Evolutionary conservation across 2,888 invertebrate genomes (phyloP).

Genomic region (Ichneumoninae sp.): DNA sequence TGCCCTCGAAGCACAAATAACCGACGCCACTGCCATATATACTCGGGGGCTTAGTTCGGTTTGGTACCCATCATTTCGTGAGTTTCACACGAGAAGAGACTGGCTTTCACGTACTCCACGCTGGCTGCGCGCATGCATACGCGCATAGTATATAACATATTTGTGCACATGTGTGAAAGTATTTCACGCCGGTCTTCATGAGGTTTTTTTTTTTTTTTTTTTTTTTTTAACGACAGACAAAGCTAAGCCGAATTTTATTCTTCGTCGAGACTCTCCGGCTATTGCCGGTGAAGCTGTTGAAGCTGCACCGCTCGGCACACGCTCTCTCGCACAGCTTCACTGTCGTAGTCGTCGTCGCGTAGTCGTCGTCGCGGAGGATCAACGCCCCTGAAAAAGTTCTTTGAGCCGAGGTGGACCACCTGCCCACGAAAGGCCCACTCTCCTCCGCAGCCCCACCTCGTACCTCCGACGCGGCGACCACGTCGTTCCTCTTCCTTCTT

Average conservation of each 20-base stretch:
- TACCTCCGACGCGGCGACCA: constrained; percentile 51
- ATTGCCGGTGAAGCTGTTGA: constrained; percentile 44
- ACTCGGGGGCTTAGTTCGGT: constrained; percentile 40
- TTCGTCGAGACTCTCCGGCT: constrained; percentile 60
- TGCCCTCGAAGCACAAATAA: constrained; percentile 71
- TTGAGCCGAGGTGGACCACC: constrained; percentile 82
- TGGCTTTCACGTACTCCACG: constrained; percentile 66
- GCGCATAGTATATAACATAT: constrained; percentile 12
- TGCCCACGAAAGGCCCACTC: constrained; percentile 78
- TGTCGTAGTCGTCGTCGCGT: constrained; percentile 62
- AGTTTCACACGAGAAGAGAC: constrained; percentile 66
- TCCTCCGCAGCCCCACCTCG: constrained; percentile 75
- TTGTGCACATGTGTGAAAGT: constrained; percentile 24
- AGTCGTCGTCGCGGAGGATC: constrained; percentile 74
- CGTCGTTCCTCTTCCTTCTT: constrained; percentile 69
- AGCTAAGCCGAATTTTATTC: constrained; percentile 64
- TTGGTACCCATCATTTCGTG: constrained; percentile 66
- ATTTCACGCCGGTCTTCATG: constrained; percentile 39
- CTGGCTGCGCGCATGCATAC: constrained; percentile 7
- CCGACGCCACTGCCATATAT: constrained; percentile 63
- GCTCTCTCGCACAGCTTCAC: constrained; percentile 56
- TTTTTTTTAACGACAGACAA: constrained; percentile 58
- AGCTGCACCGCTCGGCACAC: constrained; percentile 48
- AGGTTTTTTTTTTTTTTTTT: constrained; percentile 26
- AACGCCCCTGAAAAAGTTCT: constrained; percentile 82